Conservation (phyloP, 2,113 vertebrate genomes). For the Dromaius novaehollandiae region DNA sequence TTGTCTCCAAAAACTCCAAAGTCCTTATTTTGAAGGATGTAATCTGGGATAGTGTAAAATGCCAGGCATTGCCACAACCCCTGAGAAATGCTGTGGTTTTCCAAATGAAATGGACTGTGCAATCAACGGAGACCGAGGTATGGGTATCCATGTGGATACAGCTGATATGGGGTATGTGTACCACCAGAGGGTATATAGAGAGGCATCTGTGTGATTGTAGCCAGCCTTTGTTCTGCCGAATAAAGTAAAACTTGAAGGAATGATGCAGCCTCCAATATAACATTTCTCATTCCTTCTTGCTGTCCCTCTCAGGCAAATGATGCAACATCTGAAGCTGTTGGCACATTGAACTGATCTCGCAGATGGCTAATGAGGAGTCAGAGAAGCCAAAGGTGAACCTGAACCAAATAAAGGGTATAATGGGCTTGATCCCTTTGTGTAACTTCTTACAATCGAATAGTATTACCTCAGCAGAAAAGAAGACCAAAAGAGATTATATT, state of each 20-base stretch:
- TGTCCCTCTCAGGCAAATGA: not conserved
- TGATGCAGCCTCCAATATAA: not conserved
- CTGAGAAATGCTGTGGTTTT: not conserved
- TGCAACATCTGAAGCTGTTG: not conserved
- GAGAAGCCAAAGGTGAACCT: not conserved
- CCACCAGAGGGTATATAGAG: not conserved
- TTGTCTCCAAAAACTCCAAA: not conserved
- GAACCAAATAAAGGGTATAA: rapidly evolving
- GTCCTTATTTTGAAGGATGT: not conserved
- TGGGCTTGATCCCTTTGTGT: not conserved
- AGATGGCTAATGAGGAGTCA: not conserved
- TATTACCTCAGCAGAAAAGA: not conserved
- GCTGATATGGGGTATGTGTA: rapidly evolving
- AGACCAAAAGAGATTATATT: not conserved
- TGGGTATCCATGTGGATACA: rapidly evolving
- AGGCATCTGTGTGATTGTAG: not conserved
- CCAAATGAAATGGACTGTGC: not conserved
- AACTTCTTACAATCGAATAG: not conserved
- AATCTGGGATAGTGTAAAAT: not conserved
- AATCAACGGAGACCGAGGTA: not conserved
- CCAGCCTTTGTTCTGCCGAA: not conserved
- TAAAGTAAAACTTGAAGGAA: not conserved
- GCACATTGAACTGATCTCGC: not conserved
- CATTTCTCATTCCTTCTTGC: not conserved
- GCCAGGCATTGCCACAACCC: not conserved